Conservation (phyloP, 2,797 vertebrate species). For the Phataginus tetradactyla region DNA sequence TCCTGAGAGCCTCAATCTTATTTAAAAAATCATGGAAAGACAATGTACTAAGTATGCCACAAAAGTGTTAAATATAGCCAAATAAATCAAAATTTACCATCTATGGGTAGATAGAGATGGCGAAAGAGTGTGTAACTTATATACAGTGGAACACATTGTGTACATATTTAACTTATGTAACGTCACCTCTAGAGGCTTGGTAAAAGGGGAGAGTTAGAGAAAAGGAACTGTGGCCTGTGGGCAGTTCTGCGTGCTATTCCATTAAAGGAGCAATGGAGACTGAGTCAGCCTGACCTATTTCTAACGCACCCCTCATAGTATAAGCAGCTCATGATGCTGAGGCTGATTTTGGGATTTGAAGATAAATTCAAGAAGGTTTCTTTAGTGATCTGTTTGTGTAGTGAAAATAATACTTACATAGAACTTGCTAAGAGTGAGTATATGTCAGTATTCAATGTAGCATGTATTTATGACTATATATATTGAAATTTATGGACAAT, state of each 20-base stretch:
- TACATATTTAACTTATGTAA: neutral
- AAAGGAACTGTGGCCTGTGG: neutral
- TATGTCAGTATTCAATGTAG: neutral
- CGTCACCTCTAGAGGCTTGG: neutral
- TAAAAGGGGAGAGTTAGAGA: neutral
- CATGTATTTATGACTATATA: neutral
- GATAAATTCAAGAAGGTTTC: neutral
- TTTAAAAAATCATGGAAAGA: conserved; percentile 28
- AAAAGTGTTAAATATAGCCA: neutral
- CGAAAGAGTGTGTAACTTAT: neutral
- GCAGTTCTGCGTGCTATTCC: neutral
- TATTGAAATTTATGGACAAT: neutral
- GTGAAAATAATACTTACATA: conserved; percentile 8
- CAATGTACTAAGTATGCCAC: neutral
- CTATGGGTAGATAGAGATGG: neutral
- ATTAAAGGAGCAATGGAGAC: neutral
- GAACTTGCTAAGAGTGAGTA: neutral
- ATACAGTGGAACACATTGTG: neutral
- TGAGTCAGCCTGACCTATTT: neutral
- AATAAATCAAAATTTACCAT: neutral
- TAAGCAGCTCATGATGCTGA: neutral
- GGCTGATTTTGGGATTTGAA: neutral
- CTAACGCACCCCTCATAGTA: neutral
- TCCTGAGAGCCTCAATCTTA: neutral
- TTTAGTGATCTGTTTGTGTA: neutral